Conservation (phyloP, 30 jellyfish, hydroid and myxozoan genomes). For the Aurelia aurita complex sp. Pacific region DNA sequence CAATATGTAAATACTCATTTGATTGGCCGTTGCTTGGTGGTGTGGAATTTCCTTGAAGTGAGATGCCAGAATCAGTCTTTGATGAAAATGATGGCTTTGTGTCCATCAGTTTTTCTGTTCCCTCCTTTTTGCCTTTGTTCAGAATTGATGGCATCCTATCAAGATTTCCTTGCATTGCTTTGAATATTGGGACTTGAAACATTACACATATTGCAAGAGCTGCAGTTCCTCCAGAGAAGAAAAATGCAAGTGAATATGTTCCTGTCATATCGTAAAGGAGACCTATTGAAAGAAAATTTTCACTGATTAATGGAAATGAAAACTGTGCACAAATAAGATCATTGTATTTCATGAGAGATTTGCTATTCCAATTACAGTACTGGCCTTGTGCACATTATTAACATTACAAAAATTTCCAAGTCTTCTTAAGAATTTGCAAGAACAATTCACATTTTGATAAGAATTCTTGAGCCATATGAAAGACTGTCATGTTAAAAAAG, state of each 20-base stretch:
- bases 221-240: conserved; percentile 93
- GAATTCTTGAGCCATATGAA: too few species aligned
- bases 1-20: conserved; percentile 26
- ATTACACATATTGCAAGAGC: conserved; percentile 77
- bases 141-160: conserved; percentile 23
- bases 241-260: conserved; percentile 83
- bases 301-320: too few species aligned
- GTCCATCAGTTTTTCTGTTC: conserved; percentile 2
- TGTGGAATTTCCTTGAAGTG: conserved; percentile 30
- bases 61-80: conserved; percentile 55
- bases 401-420: too few species aligned
- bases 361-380: too few species aligned
- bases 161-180: conserved; percentile 30
- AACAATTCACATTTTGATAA: too few species aligned
- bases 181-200: conserved; percentile 75
- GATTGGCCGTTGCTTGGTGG: conserved; percentile 52
- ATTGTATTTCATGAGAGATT: too few species aligned
- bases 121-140: conserved; percentile 23
- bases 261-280: conserved; percentile 81
- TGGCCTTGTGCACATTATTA: too few species aligned
- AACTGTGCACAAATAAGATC: too few species aligned
- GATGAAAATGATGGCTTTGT: conserved; percentile 35
- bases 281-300: conserved; percentile 34
- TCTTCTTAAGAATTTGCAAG: too few species aligned
- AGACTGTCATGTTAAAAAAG: too few species aligned